Conservation (phyloP, 2,888 invertebrate species). For the Pedicia rivosa region DNA sequence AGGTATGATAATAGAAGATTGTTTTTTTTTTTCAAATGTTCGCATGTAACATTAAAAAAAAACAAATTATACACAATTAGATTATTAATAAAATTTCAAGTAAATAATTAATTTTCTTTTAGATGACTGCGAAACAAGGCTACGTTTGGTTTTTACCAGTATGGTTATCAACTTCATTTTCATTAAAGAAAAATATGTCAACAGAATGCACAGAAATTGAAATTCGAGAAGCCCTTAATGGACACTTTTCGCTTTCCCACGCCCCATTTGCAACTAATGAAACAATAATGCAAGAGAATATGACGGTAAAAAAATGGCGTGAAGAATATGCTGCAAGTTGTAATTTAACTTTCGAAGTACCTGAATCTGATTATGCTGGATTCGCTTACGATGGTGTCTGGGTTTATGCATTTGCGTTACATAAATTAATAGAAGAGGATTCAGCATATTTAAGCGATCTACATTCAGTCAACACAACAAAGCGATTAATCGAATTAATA, state of each 20-base stretch:
- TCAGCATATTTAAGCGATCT: slow-evolving; percentile 16
- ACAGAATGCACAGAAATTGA: slow-evolving; percentile 42
- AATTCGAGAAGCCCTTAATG: slow-evolving; percentile 42
- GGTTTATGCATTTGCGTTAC: slow-evolving; percentile 57
- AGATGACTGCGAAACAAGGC: slow-evolving; percentile 52
- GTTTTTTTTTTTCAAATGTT: not conserved
- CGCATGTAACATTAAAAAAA: not conserved
- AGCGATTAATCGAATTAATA: slow-evolving; percentile 41
- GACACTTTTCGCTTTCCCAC: slow-evolving; percentile 53
- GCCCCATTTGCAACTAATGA: slow-evolving; percentile 46
- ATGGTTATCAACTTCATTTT: slow-evolving; percentile 42
- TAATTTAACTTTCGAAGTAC: slow-evolving; percentile 6
- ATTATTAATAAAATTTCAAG: not conserved
- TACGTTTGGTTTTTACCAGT: slow-evolving; percentile 78
- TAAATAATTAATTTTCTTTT: slow-evolving; percentile 23
- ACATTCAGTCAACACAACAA: slow-evolving; percentile 15
- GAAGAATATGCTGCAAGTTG: slow-evolving; percentile 24
- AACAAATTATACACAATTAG: too few species aligned
- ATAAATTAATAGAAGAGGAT: slow-evolving; percentile 40
- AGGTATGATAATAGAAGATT: slow-evolving; percentile 13
- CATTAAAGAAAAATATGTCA: slow-evolving; percentile 15
- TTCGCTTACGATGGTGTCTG: slow-evolving; percentile 72
- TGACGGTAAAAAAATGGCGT: slow-evolving; percentile 47
- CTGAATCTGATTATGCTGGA: slow-evolving; percentile 47
- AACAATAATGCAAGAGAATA: slow-evolving; percentile 43